Evolutionary conservation across 2,888 invertebrate species (phyloP).

Genomic region (Tetragnatha montana): DNA sequence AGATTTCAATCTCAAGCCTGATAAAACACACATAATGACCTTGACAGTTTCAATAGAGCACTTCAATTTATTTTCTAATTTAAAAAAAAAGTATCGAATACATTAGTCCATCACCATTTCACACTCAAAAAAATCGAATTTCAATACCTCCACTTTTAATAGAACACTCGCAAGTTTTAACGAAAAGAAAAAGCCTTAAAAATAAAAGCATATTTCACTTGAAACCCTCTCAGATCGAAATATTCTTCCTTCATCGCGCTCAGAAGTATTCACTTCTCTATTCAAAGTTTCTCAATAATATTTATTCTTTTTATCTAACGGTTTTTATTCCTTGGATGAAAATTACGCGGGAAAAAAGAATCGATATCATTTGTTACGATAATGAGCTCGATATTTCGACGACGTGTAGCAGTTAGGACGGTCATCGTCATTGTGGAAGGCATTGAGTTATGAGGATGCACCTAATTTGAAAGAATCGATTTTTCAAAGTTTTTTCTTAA

Average conservation of each 20-base stretch:
- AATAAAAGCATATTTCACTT: neutral
- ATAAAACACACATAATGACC: neutral
- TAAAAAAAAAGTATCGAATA: neutral
- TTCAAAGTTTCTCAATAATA: slow-evolving; percentile 1
- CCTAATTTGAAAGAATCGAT: slow-evolving; percentile 6
- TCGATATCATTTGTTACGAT: slow-evolving; percentile 9
- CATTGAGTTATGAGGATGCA: slow-evolving; percentile 8
- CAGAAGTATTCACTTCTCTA: neutral
- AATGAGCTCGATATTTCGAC: slow-evolving; percentile 8
- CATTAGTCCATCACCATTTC: neutral
- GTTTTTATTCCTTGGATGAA: neutral
- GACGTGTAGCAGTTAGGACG: neutral
- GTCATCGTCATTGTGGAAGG: neutral
- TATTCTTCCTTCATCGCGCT: neutral
- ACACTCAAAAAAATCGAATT: neutral
- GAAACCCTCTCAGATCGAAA: neutral
- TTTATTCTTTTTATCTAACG: neutral
- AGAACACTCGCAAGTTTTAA: neutral
- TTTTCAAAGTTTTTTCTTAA: neutral
- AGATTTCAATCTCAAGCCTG: neutral
- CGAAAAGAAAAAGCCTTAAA: neutral
- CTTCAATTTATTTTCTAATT: neutral
- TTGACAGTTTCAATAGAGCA: neutral
- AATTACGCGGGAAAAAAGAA: neutral
- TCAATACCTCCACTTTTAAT: neutral